phyloP scores from a whole-genome alignment of 1,140 invertebrate genomes.

The Stegodyphus dumicola region DNA sequence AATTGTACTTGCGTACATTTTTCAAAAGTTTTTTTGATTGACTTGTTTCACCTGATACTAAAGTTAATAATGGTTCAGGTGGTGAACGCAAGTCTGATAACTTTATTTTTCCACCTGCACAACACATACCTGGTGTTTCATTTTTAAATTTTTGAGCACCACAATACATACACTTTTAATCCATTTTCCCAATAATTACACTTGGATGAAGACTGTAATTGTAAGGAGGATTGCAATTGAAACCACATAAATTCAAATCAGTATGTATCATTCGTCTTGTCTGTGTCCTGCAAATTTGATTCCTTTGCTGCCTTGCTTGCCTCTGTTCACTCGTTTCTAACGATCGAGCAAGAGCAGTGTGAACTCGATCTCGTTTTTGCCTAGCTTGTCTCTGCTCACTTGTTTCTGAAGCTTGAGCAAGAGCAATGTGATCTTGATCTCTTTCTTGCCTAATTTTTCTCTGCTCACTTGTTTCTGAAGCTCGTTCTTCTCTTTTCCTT shows the following conservation, averaged over 20 bases:
- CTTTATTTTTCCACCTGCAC: conserved; percentile 67
- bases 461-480: no score
- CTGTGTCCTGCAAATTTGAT: conserved; percentile 29
- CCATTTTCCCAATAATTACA: conserved; percentile 33
- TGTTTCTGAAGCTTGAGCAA: no score
- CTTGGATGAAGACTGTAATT: conserved; percentile 32
- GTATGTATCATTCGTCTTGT: conserved; percentile 26
- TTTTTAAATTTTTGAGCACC: conserved; percentile 65
- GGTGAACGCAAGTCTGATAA: conserved; percentile 64
- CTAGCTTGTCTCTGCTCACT: conserved; percentile 29
- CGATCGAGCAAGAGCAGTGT: conserved; percentile 24
- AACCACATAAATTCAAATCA: conserved; percentile 46
- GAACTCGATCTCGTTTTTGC: conserved; percentile 18
- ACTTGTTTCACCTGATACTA: conserved; percentile 19
- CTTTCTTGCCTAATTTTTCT: no score
- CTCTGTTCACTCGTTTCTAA: conserved; percentile 39
- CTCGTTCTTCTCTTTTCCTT: no score
- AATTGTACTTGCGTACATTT: conserved; percentile 67
- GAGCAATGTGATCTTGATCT: no score
- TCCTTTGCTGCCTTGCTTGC: conserved; percentile 34
- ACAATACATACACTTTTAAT: conserved; percentile 24
- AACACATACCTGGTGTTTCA: conserved; percentile 68
- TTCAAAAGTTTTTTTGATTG: conserved; percentile 65
- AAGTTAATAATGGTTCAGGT: conserved; percentile 55
- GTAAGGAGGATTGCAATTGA: conserved; percentile 13